Conservation (phyloP, 2,113 vertebrate species). For the Ictalurus furcatus region DNA sequence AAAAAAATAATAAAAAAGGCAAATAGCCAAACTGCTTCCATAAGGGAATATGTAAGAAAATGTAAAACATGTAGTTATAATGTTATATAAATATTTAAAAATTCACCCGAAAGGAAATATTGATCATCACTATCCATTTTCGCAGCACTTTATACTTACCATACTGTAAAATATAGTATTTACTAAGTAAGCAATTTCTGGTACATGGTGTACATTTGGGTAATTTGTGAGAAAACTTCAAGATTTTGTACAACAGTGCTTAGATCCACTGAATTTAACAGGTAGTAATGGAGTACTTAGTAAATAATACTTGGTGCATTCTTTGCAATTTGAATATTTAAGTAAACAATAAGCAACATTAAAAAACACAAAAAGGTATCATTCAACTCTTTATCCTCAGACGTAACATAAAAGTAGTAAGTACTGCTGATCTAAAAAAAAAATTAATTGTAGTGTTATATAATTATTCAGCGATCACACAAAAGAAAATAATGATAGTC, state of each 20-base stretch:
- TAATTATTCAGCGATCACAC: background rate
- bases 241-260: background rate
- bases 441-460: background rate
- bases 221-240: background rate
- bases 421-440: background rate
- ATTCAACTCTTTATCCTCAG: background rate
- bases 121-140: background rate
- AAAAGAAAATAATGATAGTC: background rate
- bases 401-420: background rate
- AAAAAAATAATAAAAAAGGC: too few species aligned
- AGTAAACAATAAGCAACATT: background rate
- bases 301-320: background rate
- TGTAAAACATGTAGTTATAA: background rate
- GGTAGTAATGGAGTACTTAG: background rate
- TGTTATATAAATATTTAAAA: background rate
- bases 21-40: background rate
- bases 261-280: background rate
- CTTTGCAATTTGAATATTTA: background rate
- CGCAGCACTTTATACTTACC: background rate
- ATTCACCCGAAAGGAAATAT: background rate
- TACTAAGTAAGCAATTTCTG: background rate
- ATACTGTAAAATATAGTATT: background rate
- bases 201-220: background rate
- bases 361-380: background rate
- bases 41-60: background rate